Evolutionary conservation across 2,113 vertebrate species (phyloP).

Genomic region (Saguinus imperator): DNA sequence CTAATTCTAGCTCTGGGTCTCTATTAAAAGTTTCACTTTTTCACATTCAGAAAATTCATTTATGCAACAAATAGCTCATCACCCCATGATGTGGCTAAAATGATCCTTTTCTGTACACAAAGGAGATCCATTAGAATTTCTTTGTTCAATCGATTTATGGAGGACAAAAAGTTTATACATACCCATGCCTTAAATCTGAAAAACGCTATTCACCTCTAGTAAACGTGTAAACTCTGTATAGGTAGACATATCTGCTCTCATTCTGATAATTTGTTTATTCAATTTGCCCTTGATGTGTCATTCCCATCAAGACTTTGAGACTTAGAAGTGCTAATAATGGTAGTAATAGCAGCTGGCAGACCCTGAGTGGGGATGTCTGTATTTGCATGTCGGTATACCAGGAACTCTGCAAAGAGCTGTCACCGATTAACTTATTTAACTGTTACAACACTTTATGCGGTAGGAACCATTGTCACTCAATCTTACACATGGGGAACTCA

Average conservation of each 20-base stretch:
- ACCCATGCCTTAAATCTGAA: not conserved
- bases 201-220: not conserved
- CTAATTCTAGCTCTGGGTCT: constrained; percentile 10
- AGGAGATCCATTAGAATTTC: constrained; percentile 12
- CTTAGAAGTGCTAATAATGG: not conserved
- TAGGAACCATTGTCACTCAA: not conserved
- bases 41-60: constrained; percentile 48
- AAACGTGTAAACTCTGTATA: not conserved
- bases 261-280: not conserved
- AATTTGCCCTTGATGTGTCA: not conserved
- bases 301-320: not conserved
- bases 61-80: constrained; percentile 39
- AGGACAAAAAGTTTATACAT: not conserved
- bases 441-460: not conserved
- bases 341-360: not conserved
- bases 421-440: not conserved
- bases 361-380: not conserved
- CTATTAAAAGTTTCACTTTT: constrained; percentile 2
- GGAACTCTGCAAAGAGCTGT: not conserved
- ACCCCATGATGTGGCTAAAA: not conserved
- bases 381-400: accelerated
- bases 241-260: not conserved
- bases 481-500: not conserved
- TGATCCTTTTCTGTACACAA: constrained; percentile 24
- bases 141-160: not conserved